Base-by-base conservation (phyloP, 2,113 vertebrate genomes). In the Aythya baeri region DNA sequence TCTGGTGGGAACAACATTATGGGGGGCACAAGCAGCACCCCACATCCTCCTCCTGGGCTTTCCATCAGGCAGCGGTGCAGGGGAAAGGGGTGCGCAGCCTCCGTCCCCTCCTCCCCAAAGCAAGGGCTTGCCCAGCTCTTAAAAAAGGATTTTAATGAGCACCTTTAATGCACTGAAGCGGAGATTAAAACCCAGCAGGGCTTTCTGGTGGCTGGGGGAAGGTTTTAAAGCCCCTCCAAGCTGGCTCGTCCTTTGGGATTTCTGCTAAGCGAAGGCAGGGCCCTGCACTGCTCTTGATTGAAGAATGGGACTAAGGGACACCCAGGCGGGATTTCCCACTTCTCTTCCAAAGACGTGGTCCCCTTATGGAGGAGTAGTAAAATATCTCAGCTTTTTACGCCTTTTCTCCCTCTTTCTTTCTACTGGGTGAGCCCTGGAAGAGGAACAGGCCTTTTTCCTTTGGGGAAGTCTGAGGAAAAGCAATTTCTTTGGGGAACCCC, bases 301-400 rank as follows among this genome's bases (percentile, higher is more conserved):
- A 52, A 13, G 8, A 36, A 29, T 13, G 36, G 44, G 59, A 61
- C 82, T 63, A 22, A 82, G 32, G 43, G 44, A 59, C 9, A 58
- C 14, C 7, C 22, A 9, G 44, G 4, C 38, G 26, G 31, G 29
- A 82, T 50, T 90, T 54, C 58, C 49, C 9, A 3, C 18, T 34
- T 65, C 59, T 12, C 6, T 34, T 22, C 38, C 27, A 3, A 49
- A 31, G 26, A 32, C 10, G 32, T 1, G 11, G 15, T 17, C 29
- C 27, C 6, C 1, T 7, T 16, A 41, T 20, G 0, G 2, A 63
- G 26, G 9, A 62, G 41, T 2, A 6, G 17, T 8, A 16, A 8
- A 43, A 17, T 55, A 17, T 38, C 11, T 4, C 0, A 0, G 4
- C 0, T 73, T 77, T 43, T 17, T 11, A 21, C 15, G 21, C 15